Percentiles rank a stretch among this genome's conserved stretches.
phyloP scores from a whole-genome alignment of 23 tunicate species.

The Trididemnum nubilum region DNA sequence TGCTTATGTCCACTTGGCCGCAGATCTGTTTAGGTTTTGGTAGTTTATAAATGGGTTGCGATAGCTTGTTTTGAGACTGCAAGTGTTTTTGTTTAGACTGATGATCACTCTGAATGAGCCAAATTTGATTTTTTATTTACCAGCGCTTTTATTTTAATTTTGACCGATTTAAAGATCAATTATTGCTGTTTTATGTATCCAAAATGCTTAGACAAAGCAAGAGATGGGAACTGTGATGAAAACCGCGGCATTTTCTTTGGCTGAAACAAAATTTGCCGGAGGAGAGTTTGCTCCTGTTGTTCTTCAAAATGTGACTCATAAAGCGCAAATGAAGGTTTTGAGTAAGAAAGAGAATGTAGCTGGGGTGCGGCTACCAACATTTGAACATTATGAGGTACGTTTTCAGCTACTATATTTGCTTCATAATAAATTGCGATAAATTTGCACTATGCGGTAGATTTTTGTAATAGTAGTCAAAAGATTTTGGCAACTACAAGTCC shows the following conservation, averaged over 20 bases:
- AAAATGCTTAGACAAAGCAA: slow-evolving; percentile 74
- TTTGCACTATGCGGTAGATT: background rate
- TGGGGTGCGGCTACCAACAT: slow-evolving; percentile 90
- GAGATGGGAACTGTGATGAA: slow-evolving; percentile 96
- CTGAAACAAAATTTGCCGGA: slow-evolving; percentile 85
- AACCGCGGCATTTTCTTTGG: slow-evolving; percentile 88
- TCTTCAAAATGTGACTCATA: slow-evolving; percentile 70
- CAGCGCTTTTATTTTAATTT: no score
- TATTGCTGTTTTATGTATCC: no score
- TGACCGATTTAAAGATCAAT: no score
- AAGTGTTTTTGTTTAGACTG: no score
- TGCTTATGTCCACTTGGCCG: no score
- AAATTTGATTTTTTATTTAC: no score
- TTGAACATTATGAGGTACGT: slow-evolving; percentile 87
- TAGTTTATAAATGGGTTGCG: no score
- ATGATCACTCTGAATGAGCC: no score
- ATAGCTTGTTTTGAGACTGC: no score
- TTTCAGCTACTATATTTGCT: background rate
- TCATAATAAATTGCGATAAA: background rate
- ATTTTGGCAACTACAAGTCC: no score
- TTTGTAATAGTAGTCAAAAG: no score
- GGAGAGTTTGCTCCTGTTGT: slow-evolving; percentile 73
- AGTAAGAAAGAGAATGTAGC: slow-evolving; percentile 96
- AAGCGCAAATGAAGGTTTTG: slow-evolving; percentile 88
- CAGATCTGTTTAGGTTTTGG: no score